Evolutionary conservation across 2,113 vertebrate species (phyloP).

Genomic region (Haplochromis vanheusdeni): DNA sequence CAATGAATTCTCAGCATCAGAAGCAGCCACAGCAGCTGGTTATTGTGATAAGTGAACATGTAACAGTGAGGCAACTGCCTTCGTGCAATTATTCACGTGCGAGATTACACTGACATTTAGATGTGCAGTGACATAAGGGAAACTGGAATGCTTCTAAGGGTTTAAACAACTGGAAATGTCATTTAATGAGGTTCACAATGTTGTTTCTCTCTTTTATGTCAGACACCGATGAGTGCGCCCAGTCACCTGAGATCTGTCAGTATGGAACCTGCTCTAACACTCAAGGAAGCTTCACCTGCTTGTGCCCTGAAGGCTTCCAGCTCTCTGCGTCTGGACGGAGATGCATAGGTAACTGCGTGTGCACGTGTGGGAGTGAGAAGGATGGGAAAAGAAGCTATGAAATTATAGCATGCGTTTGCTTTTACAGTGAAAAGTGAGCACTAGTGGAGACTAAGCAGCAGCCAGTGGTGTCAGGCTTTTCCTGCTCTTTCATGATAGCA

Average conservation of each 20-base stretch:
- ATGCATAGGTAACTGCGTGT: conserved; percentile 81
- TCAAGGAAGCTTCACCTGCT: conserved; percentile 87
- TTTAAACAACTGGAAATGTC: neutral
- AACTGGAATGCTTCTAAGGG: neutral
- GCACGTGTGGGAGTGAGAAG: neutral
- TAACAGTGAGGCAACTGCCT: neutral
- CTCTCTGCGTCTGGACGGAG: conserved; percentile 84
- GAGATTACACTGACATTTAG: neutral
- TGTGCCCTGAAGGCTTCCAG: conserved; percentile 88
- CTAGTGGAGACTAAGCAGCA: conserved; percentile 17
- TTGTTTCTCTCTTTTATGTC: conserved; percentile 25
- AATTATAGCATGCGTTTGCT: neutral
- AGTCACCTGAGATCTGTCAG: conserved; percentile 83
- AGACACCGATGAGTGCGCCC: conserved; percentile 94
- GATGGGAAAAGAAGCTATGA: neutral
- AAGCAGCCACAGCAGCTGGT: conserved; percentile 37
- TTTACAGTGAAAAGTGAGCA: conserved; percentile 17
- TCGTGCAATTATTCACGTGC: neutral
- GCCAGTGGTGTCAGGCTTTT: conserved; percentile 14
- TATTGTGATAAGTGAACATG: conserved; percentile 16
- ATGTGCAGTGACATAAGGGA: neutral
- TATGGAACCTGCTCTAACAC: conserved; percentile 92
- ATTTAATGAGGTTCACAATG: neutral
- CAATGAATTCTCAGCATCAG: conserved; percentile 29
- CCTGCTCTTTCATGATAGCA: conserved; percentile 36